Percentiles rank a stretch among this genome's conserved stretches.
phyloP scores from a whole-genome alignment of 2,888 invertebrate species.

The Rhabditophanes sp. region DNA sequence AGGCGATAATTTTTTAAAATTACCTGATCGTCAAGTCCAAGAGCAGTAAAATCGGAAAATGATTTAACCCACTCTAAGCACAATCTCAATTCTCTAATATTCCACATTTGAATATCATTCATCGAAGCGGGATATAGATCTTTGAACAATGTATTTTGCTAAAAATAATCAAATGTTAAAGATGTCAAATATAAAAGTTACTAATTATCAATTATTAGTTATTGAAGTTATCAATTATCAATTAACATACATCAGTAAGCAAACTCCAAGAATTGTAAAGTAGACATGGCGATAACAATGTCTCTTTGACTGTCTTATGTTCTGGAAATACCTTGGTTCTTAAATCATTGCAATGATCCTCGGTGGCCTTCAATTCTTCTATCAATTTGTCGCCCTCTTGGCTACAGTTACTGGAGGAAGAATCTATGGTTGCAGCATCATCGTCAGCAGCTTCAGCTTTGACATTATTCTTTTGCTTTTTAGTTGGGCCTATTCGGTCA shows the following conservation, averaged over 20 bases:
- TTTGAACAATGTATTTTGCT: slow-evolving; percentile 33
- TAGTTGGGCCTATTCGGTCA: slow-evolving; percentile 41
- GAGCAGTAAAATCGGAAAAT: slow-evolving; percentile 30
- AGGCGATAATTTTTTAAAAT: not conserved
- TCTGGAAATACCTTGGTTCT: slow-evolving; percentile 32
- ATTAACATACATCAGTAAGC: slow-evolving; percentile 23
- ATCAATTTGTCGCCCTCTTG: no score
- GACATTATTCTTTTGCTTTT: slow-evolving; percentile 31
- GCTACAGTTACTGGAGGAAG: no score
- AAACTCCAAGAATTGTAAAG: slow-evolving; percentile 28
- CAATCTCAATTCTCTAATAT: slow-evolving; percentile 40
- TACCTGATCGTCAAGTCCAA: slow-evolving; percentile 33
- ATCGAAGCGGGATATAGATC: slow-evolving; percentile 42
- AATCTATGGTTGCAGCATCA: slow-evolving; percentile 13
- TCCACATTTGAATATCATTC: slow-evolving; percentile 43
- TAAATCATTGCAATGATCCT: slow-evolving; percentile 32
- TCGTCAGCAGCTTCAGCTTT: slow-evolving; percentile 15
- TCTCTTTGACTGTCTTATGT: slow-evolving; percentile 19
- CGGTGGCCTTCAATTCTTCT: slow-evolving; percentile 19
- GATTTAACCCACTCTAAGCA: slow-evolving; percentile 43
- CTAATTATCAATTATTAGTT: not conserved
- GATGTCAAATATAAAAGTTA: not conserved
- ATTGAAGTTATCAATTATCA: not conserved
- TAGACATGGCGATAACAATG: slow-evolving; percentile 22
- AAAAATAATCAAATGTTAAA: slow-evolving; percentile 8